A percentile compares a stretch with the other conserved stretches of the same genome.
phyloP scores from a whole-genome alignment of 2,113 vertebrate genomes.

The Piliocolobus tephrosceles region DNA sequence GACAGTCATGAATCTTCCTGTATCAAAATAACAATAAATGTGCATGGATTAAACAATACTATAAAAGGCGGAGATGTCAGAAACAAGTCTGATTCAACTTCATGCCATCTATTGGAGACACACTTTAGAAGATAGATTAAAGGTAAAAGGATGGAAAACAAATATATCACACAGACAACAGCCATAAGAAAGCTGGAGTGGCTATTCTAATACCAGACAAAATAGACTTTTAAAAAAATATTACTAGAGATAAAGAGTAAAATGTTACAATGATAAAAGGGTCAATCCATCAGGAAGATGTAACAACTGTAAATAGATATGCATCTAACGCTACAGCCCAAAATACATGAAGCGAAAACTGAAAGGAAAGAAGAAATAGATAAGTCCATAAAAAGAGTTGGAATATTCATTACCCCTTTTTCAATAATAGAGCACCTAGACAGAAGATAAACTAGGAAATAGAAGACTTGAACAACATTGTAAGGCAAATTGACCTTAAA shows the following conservation, averaged over 20 bases:
- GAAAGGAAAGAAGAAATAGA: conserved; percentile 21
- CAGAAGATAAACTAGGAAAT: conserved; percentile 10
- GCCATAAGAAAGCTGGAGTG: conserved; percentile 7
- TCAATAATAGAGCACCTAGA: conserved; percentile 1
- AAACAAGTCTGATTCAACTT: neutral
- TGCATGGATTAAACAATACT: conserved; percentile 22
- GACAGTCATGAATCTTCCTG: neutral
- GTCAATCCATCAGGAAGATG: neutral
- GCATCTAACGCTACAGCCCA: neutral
- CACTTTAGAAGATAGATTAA: neutral
- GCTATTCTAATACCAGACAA: conserved; percentile 10
- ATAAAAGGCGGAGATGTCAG: conserved; percentile 13
- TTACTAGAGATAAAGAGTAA: neutral
- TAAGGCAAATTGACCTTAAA: neutral
- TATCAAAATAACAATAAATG: conserved; percentile 1
- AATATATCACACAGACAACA: neutral
- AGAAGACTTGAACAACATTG: neutral
- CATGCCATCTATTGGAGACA: neutral
- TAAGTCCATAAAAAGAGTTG: neutral
- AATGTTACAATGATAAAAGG: neutral
- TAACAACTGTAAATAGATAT: neutral
- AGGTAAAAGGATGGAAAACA: neutral
- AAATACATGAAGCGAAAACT: conserved; percentile 47
- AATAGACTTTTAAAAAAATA: conserved; percentile 41
- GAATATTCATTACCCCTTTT: neutral